These are phyloP conservation scores for Portevinia maculata DNA, from an alignment of 2,888 invertebrate genomes.

Conservation along the genomic window DNA sequence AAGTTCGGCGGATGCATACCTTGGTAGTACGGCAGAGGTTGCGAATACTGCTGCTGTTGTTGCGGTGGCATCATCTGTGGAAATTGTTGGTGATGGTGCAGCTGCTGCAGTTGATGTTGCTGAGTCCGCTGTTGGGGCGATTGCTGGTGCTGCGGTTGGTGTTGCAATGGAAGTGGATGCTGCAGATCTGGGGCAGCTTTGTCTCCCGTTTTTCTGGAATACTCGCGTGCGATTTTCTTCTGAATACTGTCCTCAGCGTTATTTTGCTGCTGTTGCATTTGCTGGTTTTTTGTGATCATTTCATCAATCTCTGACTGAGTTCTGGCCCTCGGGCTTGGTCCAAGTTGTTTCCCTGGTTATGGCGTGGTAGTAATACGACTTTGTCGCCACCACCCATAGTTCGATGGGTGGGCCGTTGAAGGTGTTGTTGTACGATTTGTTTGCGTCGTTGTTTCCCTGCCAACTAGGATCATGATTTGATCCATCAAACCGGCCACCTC, in stretches of 20 bases:
- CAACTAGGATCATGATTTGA: slow-evolving; percentile 75
- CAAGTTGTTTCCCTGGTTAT: slow-evolving; percentile 97
- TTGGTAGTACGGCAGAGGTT: slow-evolving; percentile 79
- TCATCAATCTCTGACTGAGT: slow-evolving; percentile 92
- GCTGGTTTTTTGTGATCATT: slow-evolving; percentile 83
- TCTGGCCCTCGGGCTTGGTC: slow-evolving; percentile 95
- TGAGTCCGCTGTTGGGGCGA: slow-evolving; percentile 53
- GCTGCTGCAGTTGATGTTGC: slow-evolving; percentile 65
- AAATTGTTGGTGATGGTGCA: slow-evolving; percentile 68
- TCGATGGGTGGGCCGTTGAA: slow-evolving; percentile 82
- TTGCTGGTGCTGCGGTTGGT: slow-evolving; percentile 50
- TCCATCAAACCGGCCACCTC: slow-evolving; percentile 73
- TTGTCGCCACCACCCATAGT: slow-evolving; percentile 99
- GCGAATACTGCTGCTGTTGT: slow-evolving; percentile 78
- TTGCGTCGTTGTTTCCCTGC: slow-evolving; percentile 56
- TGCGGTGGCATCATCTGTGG: slow-evolving; percentile 65
- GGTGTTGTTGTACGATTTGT: slow-evolving; percentile 48
- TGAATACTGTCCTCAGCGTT: slow-evolving; percentile 33
- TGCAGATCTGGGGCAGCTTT: slow-evolving; percentile 41
- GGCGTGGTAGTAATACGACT: slow-evolving; percentile 98
- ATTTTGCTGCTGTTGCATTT: slow-evolving; percentile 67
- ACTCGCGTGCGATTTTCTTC: slow-evolving; percentile 28
- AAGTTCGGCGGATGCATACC: slow-evolving; percentile 81
- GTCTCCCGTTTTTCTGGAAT: slow-evolving; percentile 8
- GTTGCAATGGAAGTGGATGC: slow-evolving; percentile 49